Base-by-base conservation (phyloP, 2,888 invertebrate species). In the Myopa testacea region DNA sequence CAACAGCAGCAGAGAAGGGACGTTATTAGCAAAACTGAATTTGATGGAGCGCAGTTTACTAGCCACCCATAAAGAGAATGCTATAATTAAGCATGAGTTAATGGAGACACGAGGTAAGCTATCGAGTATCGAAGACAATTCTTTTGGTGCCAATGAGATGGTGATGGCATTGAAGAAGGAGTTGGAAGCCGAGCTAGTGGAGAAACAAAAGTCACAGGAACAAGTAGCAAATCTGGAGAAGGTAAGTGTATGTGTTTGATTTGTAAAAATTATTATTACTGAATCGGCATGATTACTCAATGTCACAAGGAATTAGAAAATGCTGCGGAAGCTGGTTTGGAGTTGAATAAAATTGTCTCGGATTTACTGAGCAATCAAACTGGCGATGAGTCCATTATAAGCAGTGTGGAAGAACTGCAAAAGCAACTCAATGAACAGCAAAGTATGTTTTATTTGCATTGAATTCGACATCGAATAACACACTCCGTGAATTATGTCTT, bases 271-370 rank as follows among this genome's bases (percentile, higher is more conserved):
- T 55, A 14, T 55, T 55, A 55, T 34, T 10, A 26, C 8, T 38
- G 34, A 37, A 14, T 62, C 8, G 6, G n/a, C n/a, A 60, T 58
- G 68, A 1, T 72, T 78, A 58, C 67, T n/a, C 19, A 63, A 45
- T 72, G 34, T 68, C 76, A 76, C 38, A 84, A 92, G 86, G 92
- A 96, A 85, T 91, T 96, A 63, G 95, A 96, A 88, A 93, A 93
- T 84, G 94, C 95, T 0, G 94, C 95, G 0, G 94, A 95, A 83
- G 94, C 95, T 8, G 94, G 93, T 65, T 90, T 96, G 81, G 96
- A 96, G 88, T 87, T 94, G 71, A 93, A 94, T 84, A 90, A 91
- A 84, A 93, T 94, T 90, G 88, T 94, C 50, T 90, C 93, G 0
- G 93, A 93, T 83, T 90, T 93, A 82, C 88, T 94, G 73, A 92